Percentiles rank a stretch among this genome's conserved stretches.
phyloP scores from a whole-genome alignment of 1,140 invertebrate genomes.

The Bemisia tabaci region DNA sequence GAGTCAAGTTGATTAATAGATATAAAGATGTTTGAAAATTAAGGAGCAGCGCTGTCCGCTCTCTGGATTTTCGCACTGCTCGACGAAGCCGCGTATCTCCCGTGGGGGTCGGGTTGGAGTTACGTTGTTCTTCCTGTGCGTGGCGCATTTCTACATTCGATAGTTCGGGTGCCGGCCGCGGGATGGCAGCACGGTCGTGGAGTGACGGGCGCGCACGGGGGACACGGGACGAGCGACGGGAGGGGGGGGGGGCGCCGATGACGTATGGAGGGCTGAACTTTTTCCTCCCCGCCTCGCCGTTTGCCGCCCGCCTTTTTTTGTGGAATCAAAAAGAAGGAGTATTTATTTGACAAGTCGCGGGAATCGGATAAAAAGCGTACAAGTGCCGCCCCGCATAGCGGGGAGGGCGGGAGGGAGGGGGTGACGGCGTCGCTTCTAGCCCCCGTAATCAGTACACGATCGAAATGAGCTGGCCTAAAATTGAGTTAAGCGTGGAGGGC shows the following conservation, averaged over 20 bases:
- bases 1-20: neutral
- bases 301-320: neutral
- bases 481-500: too few relatives aligned
- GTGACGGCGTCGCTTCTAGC: neutral
- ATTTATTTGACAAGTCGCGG: neutral
- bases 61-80: neutral
- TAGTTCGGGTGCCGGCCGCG: too few relatives aligned
- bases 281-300: neutral
- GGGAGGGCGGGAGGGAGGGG: neutral
- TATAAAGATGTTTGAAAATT: neutral
- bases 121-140: too few relatives aligned
- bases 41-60: neutral
- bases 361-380: neutral
- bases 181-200: too few relatives aligned
- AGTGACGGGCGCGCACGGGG: too few relatives aligned
- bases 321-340: neutral
- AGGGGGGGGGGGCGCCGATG: neutral
- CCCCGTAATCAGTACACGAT: too few relatives aligned
- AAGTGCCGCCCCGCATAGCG: neutral
- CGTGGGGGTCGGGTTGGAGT: neutral
- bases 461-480: too few relatives aligned
- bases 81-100: too few relatives aligned
- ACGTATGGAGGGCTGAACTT: neutral
- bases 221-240: neutral
- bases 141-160: too few relatives aligned